Conservation (phyloP, 2,888 invertebrate species). For the Amphipyra berbera region DNA sequence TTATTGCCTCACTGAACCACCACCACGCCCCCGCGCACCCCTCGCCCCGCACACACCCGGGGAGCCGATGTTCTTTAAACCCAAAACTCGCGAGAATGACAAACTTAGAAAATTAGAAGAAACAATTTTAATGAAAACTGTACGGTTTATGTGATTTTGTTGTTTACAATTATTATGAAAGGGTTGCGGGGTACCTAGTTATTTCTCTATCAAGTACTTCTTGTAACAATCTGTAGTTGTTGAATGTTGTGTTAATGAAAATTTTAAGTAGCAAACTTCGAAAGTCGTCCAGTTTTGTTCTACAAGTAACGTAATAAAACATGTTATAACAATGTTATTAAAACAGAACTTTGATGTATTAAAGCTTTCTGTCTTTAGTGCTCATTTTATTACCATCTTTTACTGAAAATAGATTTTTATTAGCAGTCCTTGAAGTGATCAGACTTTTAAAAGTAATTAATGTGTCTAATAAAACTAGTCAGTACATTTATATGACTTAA, state of each 20-base stretch:
- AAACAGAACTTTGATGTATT: slow-evolving; percentile 31
- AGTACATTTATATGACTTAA: not conserved
- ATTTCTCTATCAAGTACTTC: slow-evolving; percentile 38
- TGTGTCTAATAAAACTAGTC: not conserved
- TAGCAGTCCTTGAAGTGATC: slow-evolving; percentile 4
- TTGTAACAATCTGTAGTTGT: slow-evolving; percentile 34
- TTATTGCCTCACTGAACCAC: slow-evolving; percentile 78
- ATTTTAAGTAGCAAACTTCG: slow-evolving; percentile 40
- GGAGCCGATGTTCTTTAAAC: slow-evolving; percentile 52
- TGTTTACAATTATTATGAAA: slow-evolving; percentile 45
- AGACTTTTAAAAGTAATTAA: slow-evolving; percentile 7
- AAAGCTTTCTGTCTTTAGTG: slow-evolving; percentile 28
- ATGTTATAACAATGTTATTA: slow-evolving; percentile 44
- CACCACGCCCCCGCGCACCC: slow-evolving; percentile 43
- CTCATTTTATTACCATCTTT: slow-evolving; percentile 23
- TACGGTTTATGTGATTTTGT: slow-evolving; percentile 48
- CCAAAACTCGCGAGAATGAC: slow-evolving; percentile 61
- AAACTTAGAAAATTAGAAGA: slow-evolving; percentile 64
- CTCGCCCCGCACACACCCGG: slow-evolving; percentile 45
- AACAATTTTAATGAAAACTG: slow-evolving; percentile 57
- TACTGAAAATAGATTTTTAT: slow-evolving; percentile 24
- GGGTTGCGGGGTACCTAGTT: slow-evolving; percentile 33
- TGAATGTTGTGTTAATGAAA: slow-evolving; percentile 34
- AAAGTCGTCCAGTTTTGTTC: slow-evolving; percentile 34
- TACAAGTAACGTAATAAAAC: slow-evolving; percentile 49